Evolutionary conservation across 2,113 vertebrate genomes (phyloP), one percentile per base, ranked within the genome.

Genomic region (Megaceryle maxima): DNA sequence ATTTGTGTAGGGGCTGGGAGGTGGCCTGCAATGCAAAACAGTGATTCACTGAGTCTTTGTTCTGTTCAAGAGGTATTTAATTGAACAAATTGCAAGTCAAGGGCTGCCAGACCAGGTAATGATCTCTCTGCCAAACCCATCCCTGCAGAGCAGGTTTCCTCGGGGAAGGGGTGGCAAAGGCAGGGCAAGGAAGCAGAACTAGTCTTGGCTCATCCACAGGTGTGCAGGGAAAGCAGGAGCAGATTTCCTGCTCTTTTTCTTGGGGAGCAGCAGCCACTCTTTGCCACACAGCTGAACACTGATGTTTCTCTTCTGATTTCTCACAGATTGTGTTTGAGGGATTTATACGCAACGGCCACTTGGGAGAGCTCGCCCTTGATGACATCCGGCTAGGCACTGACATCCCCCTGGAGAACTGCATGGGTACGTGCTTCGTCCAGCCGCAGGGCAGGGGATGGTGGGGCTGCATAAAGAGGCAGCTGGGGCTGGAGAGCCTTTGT

Each of bases 311-410:
- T 95, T 90, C 44, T 5, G 41, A 18, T 83, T 90, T 86, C 69
- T 94, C 87, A 31, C 82, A 99, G 99, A 99, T 99, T 88, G 99
- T 99, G 93, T 99, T 99, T 39, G 99, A 99, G 82, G 99, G 99
- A 3, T 98, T 99, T 72, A 99, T 99, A 94, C 99, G 98, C 62
- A 98, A 97, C 6, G 98, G 98, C 33, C 98, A 97, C 78, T 94
- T 97, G 1, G 99, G 99, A 93, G 98, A 99, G 96, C 99, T 99
- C 46, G 98, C 99, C 94, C 98, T 99, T 16, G 99, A 99, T 93
- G 99, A 99, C 98, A 99, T 99, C 91, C 98, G 98, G 95, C 98
- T 99, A 50, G 99, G 98, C 98, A 98, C 98, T 2, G 99, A 98
- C 64, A 97, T 99, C 55, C 98, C 99, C 0, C 97, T 99, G 98